phyloP scores from a whole-genome alignment of 2,113 vertebrate species.

The Festucalex cinctus region DNA sequence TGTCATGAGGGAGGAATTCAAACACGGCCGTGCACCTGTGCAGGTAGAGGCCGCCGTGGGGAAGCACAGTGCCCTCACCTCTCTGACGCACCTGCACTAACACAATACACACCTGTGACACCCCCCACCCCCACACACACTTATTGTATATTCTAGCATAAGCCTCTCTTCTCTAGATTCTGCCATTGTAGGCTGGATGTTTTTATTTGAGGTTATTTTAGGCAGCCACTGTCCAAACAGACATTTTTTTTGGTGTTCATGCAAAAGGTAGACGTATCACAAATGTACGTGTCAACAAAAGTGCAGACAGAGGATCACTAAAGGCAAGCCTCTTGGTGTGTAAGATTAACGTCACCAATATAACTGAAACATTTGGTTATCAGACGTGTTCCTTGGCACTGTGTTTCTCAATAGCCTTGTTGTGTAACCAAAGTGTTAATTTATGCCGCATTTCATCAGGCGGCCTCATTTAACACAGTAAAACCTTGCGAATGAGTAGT shows the following conservation, averaged over 20 bases:
- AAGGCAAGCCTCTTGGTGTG: conserved; percentile 19
- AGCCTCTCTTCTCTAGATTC: background rate
- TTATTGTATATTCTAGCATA: background rate
- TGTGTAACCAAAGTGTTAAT: conserved; percentile 10
- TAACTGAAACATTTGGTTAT: background rate
- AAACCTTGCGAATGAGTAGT: background rate
- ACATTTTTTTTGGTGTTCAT: no score
- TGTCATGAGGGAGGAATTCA: conserved; percentile 58
- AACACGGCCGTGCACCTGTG: conserved; percentile 57
- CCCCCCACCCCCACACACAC: no score
- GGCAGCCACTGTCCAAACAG: background rate
- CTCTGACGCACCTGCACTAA: conserved; percentile 65
- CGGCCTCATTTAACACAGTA: background rate
- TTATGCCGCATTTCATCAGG: background rate
- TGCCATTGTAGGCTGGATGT: background rate
- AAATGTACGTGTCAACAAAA: background rate
- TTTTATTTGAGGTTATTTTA: background rate
- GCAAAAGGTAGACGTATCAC: background rate
- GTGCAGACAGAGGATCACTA: no score
- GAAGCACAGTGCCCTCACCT: conserved; percentile 51
- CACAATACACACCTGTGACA: conserved; percentile 58
- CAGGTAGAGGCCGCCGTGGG: conserved; percentile 15
- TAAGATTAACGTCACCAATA: background rate
- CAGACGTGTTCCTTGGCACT: conserved; percentile 3
- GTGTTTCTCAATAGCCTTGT: conserved; percentile 11